Percentiles rank a stretch among this genome's conserved stretches.
These are phyloP conservation scores for Cephus rjabovi DNA, from an alignment of 2,888 invertebrate genomes.

Conservation along the genomic window DNA sequence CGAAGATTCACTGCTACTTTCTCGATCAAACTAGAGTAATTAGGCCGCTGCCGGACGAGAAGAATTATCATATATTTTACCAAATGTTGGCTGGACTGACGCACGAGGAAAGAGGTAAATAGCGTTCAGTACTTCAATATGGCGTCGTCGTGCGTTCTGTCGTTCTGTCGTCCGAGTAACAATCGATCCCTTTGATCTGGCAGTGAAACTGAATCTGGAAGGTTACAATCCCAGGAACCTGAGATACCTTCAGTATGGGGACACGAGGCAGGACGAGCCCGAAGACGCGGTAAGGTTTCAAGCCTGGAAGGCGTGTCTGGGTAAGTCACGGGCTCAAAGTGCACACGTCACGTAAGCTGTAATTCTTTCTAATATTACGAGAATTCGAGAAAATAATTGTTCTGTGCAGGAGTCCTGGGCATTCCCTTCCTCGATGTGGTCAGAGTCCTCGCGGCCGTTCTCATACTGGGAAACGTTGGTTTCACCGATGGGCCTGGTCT, in stretches of 20 bases:
- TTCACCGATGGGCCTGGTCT: conserved; percentile 85
- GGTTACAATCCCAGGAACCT: conserved; percentile 86
- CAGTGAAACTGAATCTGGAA: conserved; percentile 86
- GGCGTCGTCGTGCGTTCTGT: neutral
- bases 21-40: conserved; percentile 94
- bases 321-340: conserved; percentile 44
- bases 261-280: conserved; percentile 77
- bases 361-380: no score
- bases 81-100: conserved; percentile 93
- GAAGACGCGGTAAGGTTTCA: conserved; percentile 83
- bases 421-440: conserved; percentile 96
- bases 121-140: no score
- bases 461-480: conserved; percentile 91
- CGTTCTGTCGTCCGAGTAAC: conserved; percentile 6
- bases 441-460: conserved; percentile 88
- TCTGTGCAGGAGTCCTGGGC: conserved; percentile 77
- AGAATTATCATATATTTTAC: conserved; percentile 97
- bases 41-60: conserved; percentile 85
- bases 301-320: conserved; percentile 92
- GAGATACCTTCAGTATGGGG: conserved; percentile 82
- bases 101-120: conserved; percentile 80
- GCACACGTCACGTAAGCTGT: neutral
- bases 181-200: neutral
- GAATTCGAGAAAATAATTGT: no score
- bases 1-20: conserved; percentile 96